Evolutionary conservation across 2,113 vertebrate species (phyloP), one percentile per base, ranked within the genome.

Genomic region (Brachyistius frenatus): DNA sequence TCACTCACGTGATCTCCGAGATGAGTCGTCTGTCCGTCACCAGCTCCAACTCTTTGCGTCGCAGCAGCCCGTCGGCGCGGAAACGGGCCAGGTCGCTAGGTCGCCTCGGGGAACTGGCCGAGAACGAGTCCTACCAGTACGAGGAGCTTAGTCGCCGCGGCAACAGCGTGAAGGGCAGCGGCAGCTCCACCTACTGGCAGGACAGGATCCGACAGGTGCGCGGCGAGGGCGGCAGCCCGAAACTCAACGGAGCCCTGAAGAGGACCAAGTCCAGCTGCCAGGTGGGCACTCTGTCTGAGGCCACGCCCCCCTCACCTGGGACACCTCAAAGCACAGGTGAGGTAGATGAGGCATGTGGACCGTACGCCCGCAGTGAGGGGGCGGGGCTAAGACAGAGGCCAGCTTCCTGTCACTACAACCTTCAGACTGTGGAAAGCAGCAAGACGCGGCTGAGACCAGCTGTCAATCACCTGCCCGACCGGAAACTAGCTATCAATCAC

Each of bases 31-130:
- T 98, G 47, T 96, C 96, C 0, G 96, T 96, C 88, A 95, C 92
- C 87, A 96, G 96, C 70, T 99, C 97, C 0, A 98, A 98, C 84
- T 97, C 97, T 1, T 92, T 98, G 23, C 92, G 97, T 2, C 94
- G 95, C 58, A 93, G 90, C 58, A 96, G 96, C 81, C 92, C 93
- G 1, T 96, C 92, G 55, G 60, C 89, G 37, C 94, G 96, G 73
- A 94, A 95, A 86, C 95, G 96, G 63, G 97, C 97, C 0, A 95
- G 94, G 76, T 97, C 96, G 0, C 84, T 98, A 11, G 96, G 96
- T 31, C 94, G 96, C 1, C 92, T 97, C 70, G 96, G 95, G 0
- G 96, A 97, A 0, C 91, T 95, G 53, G 80, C 67, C 2, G 94
- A 95, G 87, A 88, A 81, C 0, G 94, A 96, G 66, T 89, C 93